Evolutionary conservation across 1,140 invertebrate genomes (phyloP).

Genomic region (Panagrolaimus sp.): DNA sequence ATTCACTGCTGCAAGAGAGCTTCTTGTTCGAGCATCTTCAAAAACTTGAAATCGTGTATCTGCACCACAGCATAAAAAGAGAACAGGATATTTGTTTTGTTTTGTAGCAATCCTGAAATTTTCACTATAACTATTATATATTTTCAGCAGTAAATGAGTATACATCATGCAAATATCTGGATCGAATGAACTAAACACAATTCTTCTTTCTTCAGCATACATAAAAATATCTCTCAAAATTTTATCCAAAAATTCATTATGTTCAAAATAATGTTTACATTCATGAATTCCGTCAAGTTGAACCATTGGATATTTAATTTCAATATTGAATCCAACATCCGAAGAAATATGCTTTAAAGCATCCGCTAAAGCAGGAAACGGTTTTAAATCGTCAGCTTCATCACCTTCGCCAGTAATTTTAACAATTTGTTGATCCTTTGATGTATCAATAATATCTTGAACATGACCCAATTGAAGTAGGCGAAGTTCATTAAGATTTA

Average conservation of each 20-base stretch:
- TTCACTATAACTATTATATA: slow-evolving; percentile 18
- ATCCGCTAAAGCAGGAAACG: slow-evolving; percentile 46
- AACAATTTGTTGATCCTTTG: slow-evolving; percentile 18
- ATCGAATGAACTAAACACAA: slow-evolving; percentile 47
- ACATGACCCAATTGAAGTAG: slow-evolving; percentile 41
- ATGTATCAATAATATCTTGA: not conserved
- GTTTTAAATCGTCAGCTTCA: slow-evolving; percentile 39
- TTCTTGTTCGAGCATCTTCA: slow-evolving; percentile 33
- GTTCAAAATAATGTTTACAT: slow-evolving; percentile 43
- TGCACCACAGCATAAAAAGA: slow-evolving; percentile 42
- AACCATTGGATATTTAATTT: slow-evolving; percentile 40
- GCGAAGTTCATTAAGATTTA: slow-evolving; percentile 52
- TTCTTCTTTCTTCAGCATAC: slow-evolving; percentile 45
- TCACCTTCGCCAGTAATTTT: slow-evolving; percentile 36
- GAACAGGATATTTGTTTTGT: slow-evolving; percentile 42
- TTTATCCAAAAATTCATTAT: slow-evolving; percentile 51
- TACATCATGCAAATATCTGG: slow-evolving; percentile 52
- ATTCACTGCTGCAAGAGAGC: slow-evolving; percentile 34
- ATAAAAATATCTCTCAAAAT: slow-evolving; percentile 54
- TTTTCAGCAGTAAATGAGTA: slow-evolving; percentile 18
- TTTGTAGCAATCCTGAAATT: slow-evolving; percentile 39
- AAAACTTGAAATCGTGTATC: slow-evolving; percentile 43
- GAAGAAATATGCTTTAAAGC: slow-evolving; percentile 31
- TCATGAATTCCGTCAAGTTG: slow-evolving; percentile 35
- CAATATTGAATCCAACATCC: slow-evolving; percentile 43